Evolutionary conservation across 1,140 invertebrate species (phyloP), one percentile per base, ranked within the genome.

Genomic region (Calosoma granatense): DNA sequence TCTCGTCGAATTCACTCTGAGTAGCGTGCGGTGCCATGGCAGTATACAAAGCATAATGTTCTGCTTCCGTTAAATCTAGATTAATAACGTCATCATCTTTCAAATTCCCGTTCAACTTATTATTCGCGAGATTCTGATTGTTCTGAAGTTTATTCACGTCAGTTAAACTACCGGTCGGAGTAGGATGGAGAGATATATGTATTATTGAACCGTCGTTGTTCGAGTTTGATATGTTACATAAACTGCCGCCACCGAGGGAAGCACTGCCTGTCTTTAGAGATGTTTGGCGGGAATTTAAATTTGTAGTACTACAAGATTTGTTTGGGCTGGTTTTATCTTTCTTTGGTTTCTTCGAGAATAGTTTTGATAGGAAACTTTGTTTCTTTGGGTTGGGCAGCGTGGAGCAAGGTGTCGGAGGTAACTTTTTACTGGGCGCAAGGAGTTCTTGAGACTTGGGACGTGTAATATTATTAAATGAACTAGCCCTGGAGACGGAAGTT

Each of bases 41-140:
- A 58, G 87, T 90, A 60, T 91, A 91, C 47, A 92, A 68, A 36
- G 88, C 90, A 70, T 90, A 92, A 69, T 91, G 85, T 67, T 92
- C 90, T 1, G 87, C 88, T 60, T 91, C 88, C 1, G 88, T 91
- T 15, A 91, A 68, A 59, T 88, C 82, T 23, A 78, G 62, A 63
- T 75, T 73, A 21, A 74, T 58, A 22, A 64, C 63, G 21, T 66
- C 36, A 41, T 67, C 65, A n/a, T 60, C 62, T n/a, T 64, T 36
- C 12, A 20, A 22, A 43, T n/a, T 20, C 2, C 70, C 70, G 21
- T 72, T 70, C 4, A 56, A 65, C 51, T 52, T 54, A 36, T 23
- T 51, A 39, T 51, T 55, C n/a, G 30, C 20, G 62, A 59, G 56
- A 67, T 70, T 74, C 21, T 75, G 56, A 22, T 76, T 73, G 41